phyloP scores from a whole-genome alignment of 2,888 invertebrate genomes.

The Gnatocerus cornutus region DNA sequence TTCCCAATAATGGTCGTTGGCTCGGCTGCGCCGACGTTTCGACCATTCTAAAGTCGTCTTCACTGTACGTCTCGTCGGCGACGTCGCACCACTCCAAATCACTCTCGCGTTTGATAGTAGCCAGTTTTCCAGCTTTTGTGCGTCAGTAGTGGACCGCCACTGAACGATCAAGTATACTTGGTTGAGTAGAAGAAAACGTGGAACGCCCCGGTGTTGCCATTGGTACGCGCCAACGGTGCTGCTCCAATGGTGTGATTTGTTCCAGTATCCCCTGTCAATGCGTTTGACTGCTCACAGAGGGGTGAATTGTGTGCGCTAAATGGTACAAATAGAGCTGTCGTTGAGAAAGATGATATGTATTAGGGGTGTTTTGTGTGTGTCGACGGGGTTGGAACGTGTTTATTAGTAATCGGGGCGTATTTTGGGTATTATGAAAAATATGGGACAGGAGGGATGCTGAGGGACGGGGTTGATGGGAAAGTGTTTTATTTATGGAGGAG shows the following conservation, averaged over 20 bases:
- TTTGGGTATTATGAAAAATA: constrained; percentile 23
- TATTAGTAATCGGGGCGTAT: constrained; percentile 43
- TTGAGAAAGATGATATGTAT: constrained; percentile 67
- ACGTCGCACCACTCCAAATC: constrained; percentile 68
- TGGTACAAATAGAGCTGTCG: constrained; percentile 67
- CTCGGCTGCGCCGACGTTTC: constrained; percentile 65
- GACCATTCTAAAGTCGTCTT: constrained; percentile 65
- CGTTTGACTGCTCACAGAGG: constrained; percentile 58
- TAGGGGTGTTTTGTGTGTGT: constrained; percentile 57
- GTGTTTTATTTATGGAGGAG: constrained; percentile 31
- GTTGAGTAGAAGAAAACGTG: constrained; percentile 44
- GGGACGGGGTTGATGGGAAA: constrained; percentile 20
- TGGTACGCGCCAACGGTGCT: constrained; percentile 47
- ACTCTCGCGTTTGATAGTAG: constrained; percentile 67
- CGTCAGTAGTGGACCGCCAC: constrained; percentile 25
- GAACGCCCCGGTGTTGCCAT: constrained; percentile 54
- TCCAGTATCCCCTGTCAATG: constrained; percentile 52
- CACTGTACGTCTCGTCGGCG: constrained; percentile 60
- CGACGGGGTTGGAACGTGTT: constrained; percentile 30
- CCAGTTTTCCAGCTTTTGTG: constrained; percentile 61
- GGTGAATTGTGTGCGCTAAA: constrained; percentile 60
- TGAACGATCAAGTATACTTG: background rate
- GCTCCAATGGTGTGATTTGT: constrained; percentile 55
- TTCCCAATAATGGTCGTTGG: constrained; percentile 56
- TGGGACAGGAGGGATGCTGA: background rate